Conservation (phyloP, 1,140 invertebrate species). For the Cyclargus thomasi region DNA sequence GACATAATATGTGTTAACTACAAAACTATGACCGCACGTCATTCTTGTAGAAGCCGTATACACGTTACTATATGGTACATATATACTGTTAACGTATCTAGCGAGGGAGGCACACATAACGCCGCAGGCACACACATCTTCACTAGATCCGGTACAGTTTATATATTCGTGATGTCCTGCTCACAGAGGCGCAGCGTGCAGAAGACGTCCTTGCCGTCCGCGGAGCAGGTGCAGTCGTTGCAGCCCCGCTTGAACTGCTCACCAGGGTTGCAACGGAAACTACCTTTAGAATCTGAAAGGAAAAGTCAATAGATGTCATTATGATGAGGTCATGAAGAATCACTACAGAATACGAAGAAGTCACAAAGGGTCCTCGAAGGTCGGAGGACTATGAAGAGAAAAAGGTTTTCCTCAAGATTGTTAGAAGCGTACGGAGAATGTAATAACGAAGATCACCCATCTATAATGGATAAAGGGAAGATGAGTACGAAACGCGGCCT, state of each 20-base stretch:
- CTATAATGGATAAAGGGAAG: too few species aligned
- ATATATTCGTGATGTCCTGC: constrained; percentile 33
- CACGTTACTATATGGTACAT: not conserved
- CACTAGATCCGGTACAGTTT: constrained; percentile 17
- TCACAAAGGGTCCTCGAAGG: too few species aligned
- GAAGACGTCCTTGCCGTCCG: constrained; percentile 68
- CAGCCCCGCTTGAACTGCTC: constrained; percentile 71
- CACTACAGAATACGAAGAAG: too few species aligned
- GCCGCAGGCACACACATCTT: constrained; percentile 16
- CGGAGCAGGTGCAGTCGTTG: constrained; percentile 74
- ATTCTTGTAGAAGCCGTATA: too few species aligned
- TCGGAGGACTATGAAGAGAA: too few species aligned
- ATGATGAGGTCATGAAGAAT: too few species aligned
- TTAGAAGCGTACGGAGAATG: too few species aligned
- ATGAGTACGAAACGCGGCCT: too few species aligned
- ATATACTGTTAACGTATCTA: not conserved
- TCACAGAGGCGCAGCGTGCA: constrained; percentile 66
- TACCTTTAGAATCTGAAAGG: not conserved
- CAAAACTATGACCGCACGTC: too few species aligned
- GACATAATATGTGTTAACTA: too few species aligned
- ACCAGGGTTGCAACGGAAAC: constrained; percentile 72
- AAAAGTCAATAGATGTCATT: not conserved
- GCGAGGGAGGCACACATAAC: not conserved
- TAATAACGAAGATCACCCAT: too few species aligned
- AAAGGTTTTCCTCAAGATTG: too few species aligned